These are phyloP conservation scores for Bursaphelenchus okinawaensis DNA, from an alignment of 2,888 invertebrate species.

Conservation along the genomic window DNA sequence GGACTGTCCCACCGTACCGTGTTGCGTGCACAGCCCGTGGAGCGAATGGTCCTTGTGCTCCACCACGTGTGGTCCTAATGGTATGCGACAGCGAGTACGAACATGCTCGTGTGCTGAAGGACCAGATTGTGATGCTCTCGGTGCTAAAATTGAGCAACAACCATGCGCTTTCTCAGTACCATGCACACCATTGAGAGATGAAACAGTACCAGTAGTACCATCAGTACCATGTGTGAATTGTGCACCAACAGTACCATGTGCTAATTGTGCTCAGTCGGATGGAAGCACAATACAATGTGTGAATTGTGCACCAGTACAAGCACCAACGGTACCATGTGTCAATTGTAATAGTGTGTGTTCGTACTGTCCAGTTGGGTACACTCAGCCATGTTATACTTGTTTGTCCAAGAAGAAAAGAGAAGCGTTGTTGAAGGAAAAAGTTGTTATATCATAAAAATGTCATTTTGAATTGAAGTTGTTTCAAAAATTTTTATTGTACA, in stretches of 20 bases:
- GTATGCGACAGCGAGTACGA: background rate
- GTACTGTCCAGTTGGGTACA: background rate
- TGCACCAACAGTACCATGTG: no score
- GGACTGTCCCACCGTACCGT: background rate
- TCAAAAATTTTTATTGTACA: no score
- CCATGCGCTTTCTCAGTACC: background rate
- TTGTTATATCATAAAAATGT: no score
- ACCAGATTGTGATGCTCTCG: background rate
- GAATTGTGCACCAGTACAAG: background rate
- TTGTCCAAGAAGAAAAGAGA: background rate
- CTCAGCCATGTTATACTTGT: background rate
- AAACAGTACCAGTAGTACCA: background rate
- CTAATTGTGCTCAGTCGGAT: background rate
- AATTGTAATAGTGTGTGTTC: background rate
- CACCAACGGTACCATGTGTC: background rate
- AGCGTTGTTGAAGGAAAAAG: background rate
- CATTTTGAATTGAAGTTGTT: no score
- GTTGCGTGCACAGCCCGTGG: background rate
- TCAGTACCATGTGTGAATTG: no score
- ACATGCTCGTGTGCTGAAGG: background rate
- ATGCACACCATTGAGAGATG: background rate
- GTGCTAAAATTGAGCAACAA: background rate
- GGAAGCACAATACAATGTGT: background rate
- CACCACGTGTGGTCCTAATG: background rate
- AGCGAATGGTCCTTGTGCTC: background rate